Evolutionary conservation across 1,140 invertebrate genomes (phyloP).

Genomic region (Macrobrachium rosenbergii): DNA sequence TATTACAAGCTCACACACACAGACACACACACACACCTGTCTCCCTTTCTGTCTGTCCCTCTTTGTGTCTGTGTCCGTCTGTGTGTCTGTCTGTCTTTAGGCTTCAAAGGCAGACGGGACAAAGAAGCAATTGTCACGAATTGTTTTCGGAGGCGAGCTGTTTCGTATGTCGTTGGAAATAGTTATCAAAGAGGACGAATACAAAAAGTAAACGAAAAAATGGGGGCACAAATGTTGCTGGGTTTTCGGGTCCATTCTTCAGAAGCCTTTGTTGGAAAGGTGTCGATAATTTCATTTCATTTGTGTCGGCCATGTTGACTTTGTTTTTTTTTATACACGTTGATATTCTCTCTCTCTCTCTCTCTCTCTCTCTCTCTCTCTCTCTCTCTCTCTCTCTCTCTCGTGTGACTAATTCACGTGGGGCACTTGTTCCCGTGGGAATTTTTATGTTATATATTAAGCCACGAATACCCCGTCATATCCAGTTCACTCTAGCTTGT

Average conservation of each 20-base stretch:
- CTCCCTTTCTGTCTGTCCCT: too few relatives aligned
- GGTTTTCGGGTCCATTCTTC: neutral
- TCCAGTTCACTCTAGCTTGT: too few relatives aligned
- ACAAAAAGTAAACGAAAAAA: neutral
- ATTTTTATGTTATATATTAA: too few relatives aligned
- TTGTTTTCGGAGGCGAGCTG: neutral
- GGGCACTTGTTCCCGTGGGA: too few relatives aligned
- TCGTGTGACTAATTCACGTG: too few relatives aligned
- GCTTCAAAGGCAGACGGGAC: neutral
- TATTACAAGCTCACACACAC: too few relatives aligned
- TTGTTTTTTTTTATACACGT: too few relatives aligned
- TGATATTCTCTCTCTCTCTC: slow-evolving; percentile 20
- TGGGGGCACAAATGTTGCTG: neutral
- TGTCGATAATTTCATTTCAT: neutral
- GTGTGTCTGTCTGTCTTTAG: slow-evolving; percentile 5
- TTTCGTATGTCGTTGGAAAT: neutral
- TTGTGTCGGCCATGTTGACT: neutral
- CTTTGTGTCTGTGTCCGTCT: neutral
- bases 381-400: neutral
- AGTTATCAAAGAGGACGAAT: neutral
- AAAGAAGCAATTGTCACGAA: neutral
- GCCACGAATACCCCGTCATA: too few relatives aligned
- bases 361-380: slow-evolving; percentile 20
- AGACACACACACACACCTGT: too few relatives aligned
- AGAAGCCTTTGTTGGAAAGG: neutral